Evolutionary conservation across 1,140 invertebrate genomes (phyloP).

Genomic region (Drosophila paulistorum): DNA sequence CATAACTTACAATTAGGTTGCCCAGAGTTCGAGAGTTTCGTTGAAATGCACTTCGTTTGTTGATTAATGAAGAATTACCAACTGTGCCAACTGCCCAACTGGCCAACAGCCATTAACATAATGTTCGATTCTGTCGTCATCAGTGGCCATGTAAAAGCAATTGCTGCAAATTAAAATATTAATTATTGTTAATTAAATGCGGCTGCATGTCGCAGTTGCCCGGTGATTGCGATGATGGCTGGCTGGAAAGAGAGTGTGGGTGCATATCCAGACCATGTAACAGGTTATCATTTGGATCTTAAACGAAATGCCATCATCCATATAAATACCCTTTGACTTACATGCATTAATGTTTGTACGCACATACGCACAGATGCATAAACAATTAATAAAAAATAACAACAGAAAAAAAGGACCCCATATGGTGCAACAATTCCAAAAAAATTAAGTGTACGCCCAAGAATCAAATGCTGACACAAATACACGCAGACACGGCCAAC

Average conservation of each 20-base stretch:
- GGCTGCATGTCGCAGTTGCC: conserved; percentile 31
- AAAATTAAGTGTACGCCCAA: conserved; percentile 64
- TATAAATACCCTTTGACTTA: background rate
- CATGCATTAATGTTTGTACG: background rate
- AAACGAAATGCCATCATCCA: conserved; percentile 12
- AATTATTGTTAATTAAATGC: conserved; percentile 70
- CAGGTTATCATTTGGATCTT: conserved; percentile 49
- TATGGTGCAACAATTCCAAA: conserved; percentile 64
- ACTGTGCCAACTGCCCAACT: conserved; percentile 29
- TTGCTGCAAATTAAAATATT: conserved; percentile 53
- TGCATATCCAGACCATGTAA: conserved; percentile 33
- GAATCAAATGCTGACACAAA: conserved; percentile 54
- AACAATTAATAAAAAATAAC: conserved; percentile 14
- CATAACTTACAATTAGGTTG: conserved; percentile 72
- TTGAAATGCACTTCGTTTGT: conserved; percentile 38
- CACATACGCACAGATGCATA: conserved; percentile 26
- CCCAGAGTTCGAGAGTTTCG: conserved; percentile 23
- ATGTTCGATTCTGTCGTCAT: conserved; percentile 39
- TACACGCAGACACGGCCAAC: conserved; percentile 35
- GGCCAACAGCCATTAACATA: conserved; percentile 53
- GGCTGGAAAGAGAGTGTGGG: conserved; percentile 5
- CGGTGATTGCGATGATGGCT: too few relatives aligned
- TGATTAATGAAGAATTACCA: conserved; percentile 70
- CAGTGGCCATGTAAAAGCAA: conserved; percentile 32
- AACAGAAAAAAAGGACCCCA: conserved; percentile 58